A percentile compares a stretch with the other conserved stretches of the same genome.
These are phyloP conservation scores for Nymphalis polychloros DNA, from an alignment of 2,888 invertebrate genomes.

Conservation along the genomic window DNA sequence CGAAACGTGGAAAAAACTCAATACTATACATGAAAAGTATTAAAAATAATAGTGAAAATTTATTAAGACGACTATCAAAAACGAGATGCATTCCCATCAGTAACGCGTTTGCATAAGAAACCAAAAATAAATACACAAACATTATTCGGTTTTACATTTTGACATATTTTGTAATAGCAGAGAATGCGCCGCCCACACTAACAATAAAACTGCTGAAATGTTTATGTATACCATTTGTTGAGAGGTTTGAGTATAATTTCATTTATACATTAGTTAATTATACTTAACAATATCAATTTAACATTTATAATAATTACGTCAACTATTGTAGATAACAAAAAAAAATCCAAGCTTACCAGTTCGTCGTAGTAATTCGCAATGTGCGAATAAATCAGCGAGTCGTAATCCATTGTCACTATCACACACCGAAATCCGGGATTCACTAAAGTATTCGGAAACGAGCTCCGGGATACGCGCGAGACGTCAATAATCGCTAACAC, in stretches of 20 bases:
- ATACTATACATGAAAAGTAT: too few relatives aligned
- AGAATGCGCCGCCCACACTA: constrained; percentile 4
- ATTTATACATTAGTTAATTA: too few relatives aligned
- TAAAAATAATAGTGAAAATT: too few relatives aligned
- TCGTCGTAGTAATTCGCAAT: constrained; percentile 84
- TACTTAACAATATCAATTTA: too few relatives aligned
- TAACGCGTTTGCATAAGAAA: too few relatives aligned
- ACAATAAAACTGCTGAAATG: constrained; percentile 1
- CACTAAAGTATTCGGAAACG: constrained; percentile 23
- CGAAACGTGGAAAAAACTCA: too few relatives aligned
- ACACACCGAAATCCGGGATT: constrained; percentile 39
- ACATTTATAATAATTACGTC: too few relatives aligned
- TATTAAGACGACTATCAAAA: too few relatives aligned
- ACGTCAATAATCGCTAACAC: constrained; percentile 37
- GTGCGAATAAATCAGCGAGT: constrained; percentile 84
- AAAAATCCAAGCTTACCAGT: constrained; percentile 66
- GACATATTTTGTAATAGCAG: not conserved
- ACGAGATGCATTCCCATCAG: too few relatives aligned
- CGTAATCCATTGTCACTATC: constrained; percentile 82
- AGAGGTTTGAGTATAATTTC: too few relatives aligned
- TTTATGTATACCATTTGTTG: not conserved
- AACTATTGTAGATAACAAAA: not conserved
- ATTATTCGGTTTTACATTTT: not conserved
- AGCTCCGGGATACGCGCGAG: constrained; percentile 30
- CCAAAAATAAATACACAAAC: too few relatives aligned